Base-by-base conservation (phyloP, 2,888 invertebrate species). In the Caenorhabditis panamensis region DNA sequence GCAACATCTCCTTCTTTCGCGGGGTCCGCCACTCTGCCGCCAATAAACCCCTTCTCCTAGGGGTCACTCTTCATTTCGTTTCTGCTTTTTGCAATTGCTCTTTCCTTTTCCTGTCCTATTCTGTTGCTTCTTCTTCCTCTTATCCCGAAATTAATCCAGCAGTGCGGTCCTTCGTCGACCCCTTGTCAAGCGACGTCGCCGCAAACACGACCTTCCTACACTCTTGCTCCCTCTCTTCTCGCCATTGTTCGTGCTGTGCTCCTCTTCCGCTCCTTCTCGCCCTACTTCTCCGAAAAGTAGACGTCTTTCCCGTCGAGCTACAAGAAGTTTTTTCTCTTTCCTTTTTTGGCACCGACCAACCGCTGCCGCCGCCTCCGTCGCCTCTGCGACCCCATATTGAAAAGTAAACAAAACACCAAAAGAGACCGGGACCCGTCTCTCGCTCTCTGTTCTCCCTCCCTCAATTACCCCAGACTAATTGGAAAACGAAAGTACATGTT, bases 231-330 rank as follows among this genome's bases (percentile, higher is more conserved):
- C 8, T 58, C 51, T 49, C 24, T 20, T 61, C 54, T 44, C 13
- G 28, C 61, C 49, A 59, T 62, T 62, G 59, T 67, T 66, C 58
- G 54, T 63, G 51, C 28, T 63, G 44, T 72, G 61, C 44, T 44
- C 59, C 31, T 53, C 66, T 62, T 56, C 58, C 68, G 53, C 68
- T 66, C 53, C 58, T 51, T 75, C 51, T 59, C 69, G 44, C 56
- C 44, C 59, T 69, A 58, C 41, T 47, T 62, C 77, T 63, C 69
- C 69, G 69, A 69, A 69, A 69, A 68, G 49, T 36, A 68, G 68
- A 49, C 53, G 71, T 72, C 62, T 62, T 56, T 44, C 64, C 58
- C 37, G 31, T 36, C 26, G 59, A 41, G 36, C 24, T 61, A 68
- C 58, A 61, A 72, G 63, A 72, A 62, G 71, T 72, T 72, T 61